These are phyloP conservation scores for Notospermus geniculatus DNA, from an alignment of 1,140 invertebrate genomes.

Conservation along the genomic window DNA sequence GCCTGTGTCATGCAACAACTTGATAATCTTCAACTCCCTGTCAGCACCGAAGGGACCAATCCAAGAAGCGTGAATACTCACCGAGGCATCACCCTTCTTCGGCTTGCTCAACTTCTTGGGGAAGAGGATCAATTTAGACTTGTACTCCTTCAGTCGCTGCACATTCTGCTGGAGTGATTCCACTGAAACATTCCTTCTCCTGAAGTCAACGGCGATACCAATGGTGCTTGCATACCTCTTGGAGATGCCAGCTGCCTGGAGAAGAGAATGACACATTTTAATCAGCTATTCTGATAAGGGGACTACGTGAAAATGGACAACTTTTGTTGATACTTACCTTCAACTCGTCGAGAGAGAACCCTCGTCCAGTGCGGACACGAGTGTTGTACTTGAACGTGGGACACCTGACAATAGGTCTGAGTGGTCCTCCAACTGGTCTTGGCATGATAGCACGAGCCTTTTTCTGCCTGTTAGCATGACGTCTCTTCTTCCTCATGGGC, in stretches of 20 bases:
- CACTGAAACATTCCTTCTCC: constrained; percentile 91
- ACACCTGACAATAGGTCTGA: constrained; percentile 91
- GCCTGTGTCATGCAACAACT: too few relatives aligned
- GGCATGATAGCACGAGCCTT: constrained; percentile 91
- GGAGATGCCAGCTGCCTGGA: constrained; percentile 75
- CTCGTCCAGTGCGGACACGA: constrained; percentile 87
- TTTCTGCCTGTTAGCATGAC: constrained; percentile 80
- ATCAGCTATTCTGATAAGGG: too few relatives aligned
- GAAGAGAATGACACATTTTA: constrained; percentile 14
- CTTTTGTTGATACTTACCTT: constrained; percentile 65
- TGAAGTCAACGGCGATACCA: constrained; percentile 92
- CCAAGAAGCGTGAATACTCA: too few relatives aligned
- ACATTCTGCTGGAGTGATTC: constrained; percentile 93
- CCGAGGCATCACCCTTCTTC: constrained; percentile 89
- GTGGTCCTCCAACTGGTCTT: constrained; percentile 77
- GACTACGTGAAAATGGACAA: too few relatives aligned
- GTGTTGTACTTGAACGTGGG: constrained; percentile 78
- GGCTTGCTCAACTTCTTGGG: constrained; percentile 80
- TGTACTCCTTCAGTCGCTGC: constrained; percentile 94
- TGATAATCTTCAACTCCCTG: too few relatives aligned
- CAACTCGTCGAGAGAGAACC: constrained; percentile 94
- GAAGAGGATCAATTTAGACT: constrained; percentile 94
- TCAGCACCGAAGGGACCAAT: too few relatives aligned
- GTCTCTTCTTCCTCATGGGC: constrained; percentile 87
- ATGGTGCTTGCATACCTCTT: constrained; percentile 83